phyloP scores from a whole-genome alignment of 1,140 invertebrate species.

The Globodera ellingtonae region DNA sequence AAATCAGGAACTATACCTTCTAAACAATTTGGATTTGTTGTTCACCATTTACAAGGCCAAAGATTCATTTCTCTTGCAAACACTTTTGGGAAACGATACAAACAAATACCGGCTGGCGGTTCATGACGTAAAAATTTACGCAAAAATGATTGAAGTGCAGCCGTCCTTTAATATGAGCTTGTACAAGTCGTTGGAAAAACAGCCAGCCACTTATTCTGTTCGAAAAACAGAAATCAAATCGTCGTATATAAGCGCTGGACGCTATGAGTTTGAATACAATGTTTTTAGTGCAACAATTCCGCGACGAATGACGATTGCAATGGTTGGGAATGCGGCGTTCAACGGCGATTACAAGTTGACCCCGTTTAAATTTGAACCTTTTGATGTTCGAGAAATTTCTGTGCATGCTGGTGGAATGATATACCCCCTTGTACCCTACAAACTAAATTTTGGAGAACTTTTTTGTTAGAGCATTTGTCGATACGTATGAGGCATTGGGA shows the following conservation, averaged over 20 bases:
- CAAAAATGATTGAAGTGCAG: no score
- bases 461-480: constrained; percentile 17
- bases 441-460: neutral
- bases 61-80: constrained; percentile 21
- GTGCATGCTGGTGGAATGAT: no score
- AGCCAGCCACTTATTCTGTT: neutral
- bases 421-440: no score
- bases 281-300: neutral
- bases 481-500: constrained; percentile 11
- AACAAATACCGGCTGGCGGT: constrained; percentile 2
- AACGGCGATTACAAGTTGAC: constrained; percentile 1
- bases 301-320: neutral
- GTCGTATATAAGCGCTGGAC: constrained; percentile 17
- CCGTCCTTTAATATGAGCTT: neutral
- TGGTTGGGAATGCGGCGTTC: constrained; percentile 1
- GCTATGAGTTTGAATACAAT: constrained; percentile 8
- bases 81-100: neutral
- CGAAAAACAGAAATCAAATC: constrained; percentile 26
- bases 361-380: constrained; percentile 33
- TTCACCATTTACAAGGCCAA: constrained; percentile 28
- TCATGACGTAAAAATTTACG: constrained; percentile 20
- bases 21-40: neutral
- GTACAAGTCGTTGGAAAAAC: neutral
- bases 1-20: constrained; percentile 15
- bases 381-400: neutral